A percentile compares a stretch with the other conserved stretches of the same genome.
phyloP scores from a whole-genome alignment of 2,113 vertebrate species.

The Vidua chalybeata region DNA sequence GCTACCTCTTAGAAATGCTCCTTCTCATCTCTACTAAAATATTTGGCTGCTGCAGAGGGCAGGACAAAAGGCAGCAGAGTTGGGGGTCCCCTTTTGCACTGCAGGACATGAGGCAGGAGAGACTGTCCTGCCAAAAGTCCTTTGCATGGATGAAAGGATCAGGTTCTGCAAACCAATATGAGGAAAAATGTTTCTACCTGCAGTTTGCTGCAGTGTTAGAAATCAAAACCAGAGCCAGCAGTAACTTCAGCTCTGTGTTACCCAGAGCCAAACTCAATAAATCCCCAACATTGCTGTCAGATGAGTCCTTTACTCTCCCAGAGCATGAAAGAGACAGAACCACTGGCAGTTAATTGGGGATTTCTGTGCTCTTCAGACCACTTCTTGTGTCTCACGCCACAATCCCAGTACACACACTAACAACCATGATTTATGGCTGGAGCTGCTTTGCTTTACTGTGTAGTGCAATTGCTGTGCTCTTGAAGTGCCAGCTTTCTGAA shows the following conservation, averaged over 20 bases:
- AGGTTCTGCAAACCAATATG: not conserved
- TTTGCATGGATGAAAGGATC: not conserved
- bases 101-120: not conserved
- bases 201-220: constrained; percentile 7
- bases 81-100: not conserved
- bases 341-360: not conserved
- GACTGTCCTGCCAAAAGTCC: not conserved
- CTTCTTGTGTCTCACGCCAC: not conserved
- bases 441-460: not conserved
- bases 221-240: constrained; percentile 1
- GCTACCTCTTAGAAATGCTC: not conserved
- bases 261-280: not conserved
- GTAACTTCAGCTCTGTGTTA: not conserved
- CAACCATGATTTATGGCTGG: not conserved
- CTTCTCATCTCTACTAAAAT: not conserved
- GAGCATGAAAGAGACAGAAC: not conserved
- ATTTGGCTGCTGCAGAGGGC: not conserved
- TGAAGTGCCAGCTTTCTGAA: not conserved
- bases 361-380: not conserved
- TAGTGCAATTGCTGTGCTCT: not conserved
- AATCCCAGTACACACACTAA: not conserved
- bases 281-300: fast-evolving
- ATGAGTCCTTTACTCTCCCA: not conserved
- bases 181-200: not conserved
- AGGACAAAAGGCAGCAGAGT: fast-evolving